Percentiles rank a stretch among this genome's conserved stretches.
Conservation (phyloP, 2,113 vertebrate species). For the Dicaeum eximium region DNA sequence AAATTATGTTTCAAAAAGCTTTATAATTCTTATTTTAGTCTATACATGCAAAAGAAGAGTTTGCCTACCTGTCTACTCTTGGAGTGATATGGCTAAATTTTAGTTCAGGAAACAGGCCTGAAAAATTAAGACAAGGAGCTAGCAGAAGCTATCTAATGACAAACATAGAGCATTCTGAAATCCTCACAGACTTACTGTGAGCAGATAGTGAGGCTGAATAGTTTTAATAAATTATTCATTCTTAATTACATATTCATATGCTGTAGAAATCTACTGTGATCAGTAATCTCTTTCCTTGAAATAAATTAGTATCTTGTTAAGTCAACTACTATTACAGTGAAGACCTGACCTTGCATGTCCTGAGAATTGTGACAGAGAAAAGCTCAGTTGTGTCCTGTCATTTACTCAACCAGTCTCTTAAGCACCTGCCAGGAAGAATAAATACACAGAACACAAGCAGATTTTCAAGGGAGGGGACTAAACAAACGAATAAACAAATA, state of each 20-base stretch:
- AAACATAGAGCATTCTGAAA: background rate
- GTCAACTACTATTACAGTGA: background rate
- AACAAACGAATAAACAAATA: background rate
- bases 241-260: background rate
- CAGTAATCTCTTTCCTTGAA: background rate
- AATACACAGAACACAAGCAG: background rate
- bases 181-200: background rate
- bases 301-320: conserved; percentile 2
- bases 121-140: background rate
- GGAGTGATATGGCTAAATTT: background rate
- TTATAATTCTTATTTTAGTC: background rate
- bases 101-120: background rate
- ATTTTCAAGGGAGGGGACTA: background rate
- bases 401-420: background rate
- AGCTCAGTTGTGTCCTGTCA: background rate
- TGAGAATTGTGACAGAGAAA: background rate
- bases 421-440: background rate
- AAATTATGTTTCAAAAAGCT: background rate
- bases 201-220: background rate
- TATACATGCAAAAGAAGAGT: background rate
- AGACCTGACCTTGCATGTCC: background rate
- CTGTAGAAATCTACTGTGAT: conserved; percentile 11
- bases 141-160: background rate
- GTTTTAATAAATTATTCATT: background rate
- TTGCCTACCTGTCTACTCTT: background rate